Evolutionary conservation across 2,113 vertebrate species (phyloP).

Genomic region (Terrapene triunguis): DNA sequence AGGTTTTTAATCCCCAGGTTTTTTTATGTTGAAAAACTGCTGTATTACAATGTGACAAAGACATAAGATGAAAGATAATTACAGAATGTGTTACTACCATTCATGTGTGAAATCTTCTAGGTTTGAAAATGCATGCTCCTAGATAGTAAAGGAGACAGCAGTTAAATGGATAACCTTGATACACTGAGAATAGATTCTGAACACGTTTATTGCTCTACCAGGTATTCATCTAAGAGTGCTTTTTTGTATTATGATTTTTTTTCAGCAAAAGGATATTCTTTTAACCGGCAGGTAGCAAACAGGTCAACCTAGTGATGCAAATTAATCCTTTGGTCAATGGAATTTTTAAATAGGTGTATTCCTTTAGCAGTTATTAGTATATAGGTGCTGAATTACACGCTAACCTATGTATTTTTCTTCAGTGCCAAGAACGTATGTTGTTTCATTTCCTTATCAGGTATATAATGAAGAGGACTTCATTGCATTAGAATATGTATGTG

Average conservation of each 20-base stretch:
- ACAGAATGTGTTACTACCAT: slow-evolving; percentile 72
- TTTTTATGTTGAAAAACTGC: slow-evolving; percentile 68
- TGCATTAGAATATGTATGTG: neutral
- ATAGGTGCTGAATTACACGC: neutral
- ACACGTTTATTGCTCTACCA: slow-evolving; percentile 48
- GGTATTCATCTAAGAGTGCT: slow-evolving; percentile 53
- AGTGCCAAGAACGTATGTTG: neutral
- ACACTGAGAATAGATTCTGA: slow-evolving; percentile 60
- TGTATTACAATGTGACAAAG: slow-evolving; percentile 52
- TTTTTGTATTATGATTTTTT: slow-evolving; percentile 51
- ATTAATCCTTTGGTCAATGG: slow-evolving; percentile 25
- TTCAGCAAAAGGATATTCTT: slow-evolving; percentile 20
- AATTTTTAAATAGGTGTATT: neutral
- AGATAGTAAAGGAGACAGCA: slow-evolving; percentile 58
- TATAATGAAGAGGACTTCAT: neutral
- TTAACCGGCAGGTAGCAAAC: slow-evolving; percentile 32
- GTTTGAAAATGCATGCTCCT: slow-evolving; percentile 71
- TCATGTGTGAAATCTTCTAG: slow-evolving; percentile 73
- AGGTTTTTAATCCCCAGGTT: slow-evolving; percentile 62
- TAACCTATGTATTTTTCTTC: neutral
- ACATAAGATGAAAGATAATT: slow-evolving; percentile 74
- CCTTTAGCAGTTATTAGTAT: slow-evolving; percentile 2
- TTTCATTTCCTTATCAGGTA: slow-evolving; percentile 4
- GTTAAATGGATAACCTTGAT: slow-evolving; percentile 65
- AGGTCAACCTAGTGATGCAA: slow-evolving; percentile 39